Base-by-base conservation (phyloP, 2,113 vertebrate genomes). In the Colaptes auratus region DNA sequence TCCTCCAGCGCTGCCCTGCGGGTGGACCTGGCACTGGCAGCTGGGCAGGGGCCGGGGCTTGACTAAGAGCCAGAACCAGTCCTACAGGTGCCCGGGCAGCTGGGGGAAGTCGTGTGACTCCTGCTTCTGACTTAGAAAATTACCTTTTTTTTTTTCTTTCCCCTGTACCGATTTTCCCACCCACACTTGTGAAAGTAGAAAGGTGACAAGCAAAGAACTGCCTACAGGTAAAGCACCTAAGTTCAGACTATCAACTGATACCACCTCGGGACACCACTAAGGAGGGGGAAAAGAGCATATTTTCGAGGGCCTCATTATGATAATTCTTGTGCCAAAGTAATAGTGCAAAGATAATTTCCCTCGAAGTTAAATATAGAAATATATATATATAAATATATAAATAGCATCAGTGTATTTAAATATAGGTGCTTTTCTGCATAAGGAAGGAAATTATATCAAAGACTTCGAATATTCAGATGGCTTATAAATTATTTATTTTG, bases 261-360 rank as follows among this genome's bases (percentile, higher is more conserved):
- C 6, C 48, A 46, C 4, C 72, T 74, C 39, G 4, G 5, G 1
- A n/a, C 78, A 17, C 7, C 69, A 15, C n/a, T 19, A 31, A 66
- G 66, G 17, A 17, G 31, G 10, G 23, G 7, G 12, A 23, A 35
- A 48, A 24, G 2, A 3, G 0, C 2, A 0, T 1, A 9, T 53
- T 78, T 90, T 71, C 28, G 56, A 88, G 48, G 89, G 79, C 88
- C 79, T 87, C 7, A 2, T 31, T 24, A 20, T 17, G 28, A 4
- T 77, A 67, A 59, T 80, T 89, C 28, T 82, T 1, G 0, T 31
- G 27, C 64, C 77, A 56, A 71, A 94, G 71, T 18, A 33, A 12
- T 1, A 36, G 11, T 7, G 58, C 2, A 23, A 8, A 35, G 14
- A 16, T 27, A 33, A 27, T 28, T 76, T 69, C 28, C 12, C 44